Conservation (phyloP, 2,888 invertebrate species). For the Uloborus plumipes region DNA sequence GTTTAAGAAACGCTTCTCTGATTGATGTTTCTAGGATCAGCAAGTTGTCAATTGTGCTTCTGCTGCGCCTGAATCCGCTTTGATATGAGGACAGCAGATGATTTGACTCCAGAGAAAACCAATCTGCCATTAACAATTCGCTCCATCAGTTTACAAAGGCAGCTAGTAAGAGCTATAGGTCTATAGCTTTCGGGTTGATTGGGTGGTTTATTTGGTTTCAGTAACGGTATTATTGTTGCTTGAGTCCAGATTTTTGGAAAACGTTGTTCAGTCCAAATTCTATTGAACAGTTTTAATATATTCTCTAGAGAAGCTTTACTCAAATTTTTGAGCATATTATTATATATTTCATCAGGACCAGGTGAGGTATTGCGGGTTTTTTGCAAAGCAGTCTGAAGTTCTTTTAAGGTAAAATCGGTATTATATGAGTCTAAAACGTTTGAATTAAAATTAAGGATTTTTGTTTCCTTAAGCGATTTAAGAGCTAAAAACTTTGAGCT, state of each 20-base stretch:
- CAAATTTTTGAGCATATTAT: background rate
- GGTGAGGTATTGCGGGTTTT: background rate
- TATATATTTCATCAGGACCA: background rate
- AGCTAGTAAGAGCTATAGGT: constrained; percentile 67
- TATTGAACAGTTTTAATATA: constrained; percentile 1
- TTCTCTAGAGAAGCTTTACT: background rate
- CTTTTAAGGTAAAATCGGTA: background rate
- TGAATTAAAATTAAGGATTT: background rate
- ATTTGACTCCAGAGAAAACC: constrained; percentile 46
- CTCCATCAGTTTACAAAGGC: constrained; percentile 67
- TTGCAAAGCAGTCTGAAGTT: background rate
- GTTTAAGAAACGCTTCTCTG: constrained; percentile 64
- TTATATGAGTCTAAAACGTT: background rate
- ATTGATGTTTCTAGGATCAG: constrained; percentile 58
- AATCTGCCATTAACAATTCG: constrained; percentile 66
- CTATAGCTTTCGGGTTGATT: background rate
- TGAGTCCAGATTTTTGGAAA: background rate
- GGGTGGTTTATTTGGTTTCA: constrained; percentile 1
- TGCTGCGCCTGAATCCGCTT: background rate
- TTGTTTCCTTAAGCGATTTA: background rate
- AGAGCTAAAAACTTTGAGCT: background rate
- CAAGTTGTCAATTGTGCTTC: background rate
- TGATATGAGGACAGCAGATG: background rate
- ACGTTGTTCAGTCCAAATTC: background rate
- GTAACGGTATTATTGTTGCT: background rate